phyloP scores from a whole-genome alignment of 2,113 vertebrate genomes.

The Phaetusa simplex region DNA sequence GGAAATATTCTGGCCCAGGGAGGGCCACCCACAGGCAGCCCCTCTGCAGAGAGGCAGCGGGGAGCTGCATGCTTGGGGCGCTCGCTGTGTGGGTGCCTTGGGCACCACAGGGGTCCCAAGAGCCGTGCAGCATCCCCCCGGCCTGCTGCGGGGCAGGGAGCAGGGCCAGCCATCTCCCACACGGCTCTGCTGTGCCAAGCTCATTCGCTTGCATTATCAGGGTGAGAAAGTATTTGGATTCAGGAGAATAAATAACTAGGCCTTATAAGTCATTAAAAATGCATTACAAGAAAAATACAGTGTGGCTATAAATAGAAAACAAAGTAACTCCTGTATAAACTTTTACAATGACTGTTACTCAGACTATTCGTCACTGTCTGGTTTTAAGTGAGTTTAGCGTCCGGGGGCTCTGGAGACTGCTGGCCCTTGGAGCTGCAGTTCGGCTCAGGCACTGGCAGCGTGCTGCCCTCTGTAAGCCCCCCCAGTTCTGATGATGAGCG shows the following conservation, averaged over 20 bases:
- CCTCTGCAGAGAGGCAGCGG: background rate
- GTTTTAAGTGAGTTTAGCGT: background rate
- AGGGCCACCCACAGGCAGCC: background rate
- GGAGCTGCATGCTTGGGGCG: background rate
- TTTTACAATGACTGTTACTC: background rate
- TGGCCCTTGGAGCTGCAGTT: background rate
- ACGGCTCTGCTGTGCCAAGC: background rate
- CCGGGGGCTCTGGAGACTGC: background rate
- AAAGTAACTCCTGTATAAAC: slow-evolving; percentile 38
- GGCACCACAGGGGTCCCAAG: background rate
- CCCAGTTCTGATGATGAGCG: background rate
- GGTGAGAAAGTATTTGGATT: slow-evolving; percentile 30
- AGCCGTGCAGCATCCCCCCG: background rate
- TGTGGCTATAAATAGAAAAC: slow-evolving; percentile 53
- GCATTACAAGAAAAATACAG: slow-evolving; percentile 47
- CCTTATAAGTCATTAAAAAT: slow-evolving; percentile 64
- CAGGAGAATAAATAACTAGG: slow-evolving; percentile 56
- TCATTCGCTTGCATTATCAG: background rate
- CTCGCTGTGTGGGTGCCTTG: background rate
- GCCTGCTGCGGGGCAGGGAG: background rate
- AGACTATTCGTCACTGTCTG: background rate
- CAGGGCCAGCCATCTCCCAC: background rate
- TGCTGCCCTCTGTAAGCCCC: background rate
- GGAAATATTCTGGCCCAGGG: background rate
- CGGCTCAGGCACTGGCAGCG: background rate